Percentiles rank a stretch among this genome's conserved stretches.
Conservation (phyloP, 2,113 vertebrate genomes). For the Isichthys henryi region DNA sequence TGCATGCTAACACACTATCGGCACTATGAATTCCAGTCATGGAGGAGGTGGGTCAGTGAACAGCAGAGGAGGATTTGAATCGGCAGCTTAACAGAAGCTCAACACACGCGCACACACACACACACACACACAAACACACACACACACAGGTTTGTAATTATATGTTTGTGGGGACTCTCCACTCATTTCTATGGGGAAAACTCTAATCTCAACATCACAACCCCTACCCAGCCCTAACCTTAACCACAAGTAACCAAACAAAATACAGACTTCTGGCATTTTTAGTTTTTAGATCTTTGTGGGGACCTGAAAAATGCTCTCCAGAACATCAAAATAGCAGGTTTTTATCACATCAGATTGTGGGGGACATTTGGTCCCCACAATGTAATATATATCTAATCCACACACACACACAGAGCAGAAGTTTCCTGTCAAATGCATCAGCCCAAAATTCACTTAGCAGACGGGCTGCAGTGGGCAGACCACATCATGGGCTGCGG, state of each 20-base stretch:
- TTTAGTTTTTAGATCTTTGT: no score
- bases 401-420: background rate
- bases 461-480: background rate
- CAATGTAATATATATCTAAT: background rate
- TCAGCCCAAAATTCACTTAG: background rate
- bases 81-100: background rate
- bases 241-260: no score
- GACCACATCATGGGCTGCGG: background rate
- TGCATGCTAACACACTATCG: background rate
- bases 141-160: background rate
- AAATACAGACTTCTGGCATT: no score
- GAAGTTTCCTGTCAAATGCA: background rate
- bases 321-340: no score
- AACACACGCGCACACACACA: background rate
- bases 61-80: background rate
- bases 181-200: no score
- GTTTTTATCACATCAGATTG: background rate
- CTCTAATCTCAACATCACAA: no score
- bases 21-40: background rate
- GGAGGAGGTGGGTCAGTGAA: background rate
- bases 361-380: background rate
- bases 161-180: no score
- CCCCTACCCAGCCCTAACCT: no score
- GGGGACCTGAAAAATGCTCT: no score
- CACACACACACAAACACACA: conserved; percentile 12